Evolutionary conservation across 2,113 vertebrate species (phyloP).

Genomic region (Rhodinocichla rosea): DNA sequence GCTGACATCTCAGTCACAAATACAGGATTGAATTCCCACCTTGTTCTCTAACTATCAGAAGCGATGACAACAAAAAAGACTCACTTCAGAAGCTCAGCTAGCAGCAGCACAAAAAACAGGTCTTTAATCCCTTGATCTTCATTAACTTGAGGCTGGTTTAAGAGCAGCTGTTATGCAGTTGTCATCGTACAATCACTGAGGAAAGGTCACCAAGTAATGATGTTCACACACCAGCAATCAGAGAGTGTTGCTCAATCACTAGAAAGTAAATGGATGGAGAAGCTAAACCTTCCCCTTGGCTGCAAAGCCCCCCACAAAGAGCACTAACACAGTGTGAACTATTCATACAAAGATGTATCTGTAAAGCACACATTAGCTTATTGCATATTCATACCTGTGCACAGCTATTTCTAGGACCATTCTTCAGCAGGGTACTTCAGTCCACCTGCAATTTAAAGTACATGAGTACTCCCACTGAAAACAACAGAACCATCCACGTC

Average conservation of each 20-base stretch:
- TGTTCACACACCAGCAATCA: neutral
- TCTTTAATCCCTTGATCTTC: neutral
- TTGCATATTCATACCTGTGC: neutral
- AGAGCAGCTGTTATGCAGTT: neutral
- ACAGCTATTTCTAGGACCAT: neutral
- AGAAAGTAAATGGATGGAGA: neutral
- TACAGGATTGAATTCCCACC: neutral
- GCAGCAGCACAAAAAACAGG: neutral
- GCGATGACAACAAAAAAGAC: neutral
- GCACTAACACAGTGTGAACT: neutral
- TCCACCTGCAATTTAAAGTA: neutral
- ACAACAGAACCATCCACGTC: neutral
- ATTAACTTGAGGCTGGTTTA: neutral
- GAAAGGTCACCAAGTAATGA: neutral
- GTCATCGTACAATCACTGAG: neutral
- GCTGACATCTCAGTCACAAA: neutral
- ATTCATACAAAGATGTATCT: neutral
- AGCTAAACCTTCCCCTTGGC: neutral
- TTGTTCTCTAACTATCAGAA: neutral
- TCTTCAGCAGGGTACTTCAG: neutral
- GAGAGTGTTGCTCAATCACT: neutral
- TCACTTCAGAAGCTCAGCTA: conserved; percentile 1
- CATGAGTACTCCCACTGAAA: neutral
- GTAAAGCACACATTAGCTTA: neutral
- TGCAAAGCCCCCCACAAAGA: neutral